A percentile compares a stretch with the other conserved stretches of the same genome.
Conservation (phyloP, 2,797 vertebrate genomes). For the Macrochelys suwanniensis region DNA sequence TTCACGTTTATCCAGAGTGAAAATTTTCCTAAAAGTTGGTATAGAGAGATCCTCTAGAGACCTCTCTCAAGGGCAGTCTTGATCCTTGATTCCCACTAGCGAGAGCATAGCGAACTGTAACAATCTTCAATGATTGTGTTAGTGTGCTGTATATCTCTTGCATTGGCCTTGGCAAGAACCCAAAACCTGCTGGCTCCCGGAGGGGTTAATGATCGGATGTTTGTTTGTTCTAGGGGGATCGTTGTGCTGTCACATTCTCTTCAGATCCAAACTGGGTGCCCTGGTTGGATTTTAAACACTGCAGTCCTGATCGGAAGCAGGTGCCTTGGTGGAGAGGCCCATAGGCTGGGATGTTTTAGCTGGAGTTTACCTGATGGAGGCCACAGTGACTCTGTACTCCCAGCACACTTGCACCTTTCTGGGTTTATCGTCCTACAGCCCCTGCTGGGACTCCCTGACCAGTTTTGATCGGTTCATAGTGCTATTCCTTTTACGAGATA, state of each 20-base stretch:
- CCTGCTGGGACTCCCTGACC: conserved; percentile 62
- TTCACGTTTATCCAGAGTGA: conserved; percentile 40
- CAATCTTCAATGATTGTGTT: not conserved
- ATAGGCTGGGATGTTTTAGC: conserved; percentile 3
- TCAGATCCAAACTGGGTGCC: not conserved
- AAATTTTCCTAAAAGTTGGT: conserved; percentile 67
- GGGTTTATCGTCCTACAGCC: conserved; percentile 49
- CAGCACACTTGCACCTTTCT: conserved; percentile 25
- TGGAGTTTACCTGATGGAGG: not conserved
- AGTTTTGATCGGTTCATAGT: conserved; percentile 73
- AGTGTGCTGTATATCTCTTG: conserved; percentile 17
- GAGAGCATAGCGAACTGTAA: not conserved
- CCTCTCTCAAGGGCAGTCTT: conserved; percentile 10
- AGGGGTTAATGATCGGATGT: not conserved
- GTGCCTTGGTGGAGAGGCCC: not conserved
- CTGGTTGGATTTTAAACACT: not conserved
- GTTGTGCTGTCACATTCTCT: not conserved
- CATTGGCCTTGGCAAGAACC: conserved; percentile 46
- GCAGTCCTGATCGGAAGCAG: not conserved
- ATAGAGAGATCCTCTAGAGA: conserved; percentile 19
- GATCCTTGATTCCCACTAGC: conserved; percentile 41
- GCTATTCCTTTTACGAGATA: conserved; percentile 82
- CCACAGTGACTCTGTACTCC: not conserved
- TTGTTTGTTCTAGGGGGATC: not conserved
- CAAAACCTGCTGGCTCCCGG: not conserved